Evolutionary conservation across 2,113 vertebrate genomes (phyloP).

Genomic region (Tetrao urogallus): DNA sequence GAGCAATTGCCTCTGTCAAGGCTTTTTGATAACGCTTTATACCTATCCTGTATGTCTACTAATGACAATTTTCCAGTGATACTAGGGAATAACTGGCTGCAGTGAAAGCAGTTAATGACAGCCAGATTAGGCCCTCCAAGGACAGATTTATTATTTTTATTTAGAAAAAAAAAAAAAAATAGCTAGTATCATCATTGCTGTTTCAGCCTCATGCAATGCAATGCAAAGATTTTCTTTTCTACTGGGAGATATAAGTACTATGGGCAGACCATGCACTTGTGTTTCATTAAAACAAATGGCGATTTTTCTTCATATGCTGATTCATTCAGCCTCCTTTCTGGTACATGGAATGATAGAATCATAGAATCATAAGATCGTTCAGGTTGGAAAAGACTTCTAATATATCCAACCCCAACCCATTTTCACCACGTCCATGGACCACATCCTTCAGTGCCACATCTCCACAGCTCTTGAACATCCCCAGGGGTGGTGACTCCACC

Average conservation of each 20-base stretch:
- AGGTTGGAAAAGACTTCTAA: no score
- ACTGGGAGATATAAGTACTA: rapidly evolving
- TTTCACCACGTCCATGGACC: no score
- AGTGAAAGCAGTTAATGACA: background rate
- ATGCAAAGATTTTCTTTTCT: background rate
- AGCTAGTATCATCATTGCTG: background rate
- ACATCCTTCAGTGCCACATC: no score
- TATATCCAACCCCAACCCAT: no score
- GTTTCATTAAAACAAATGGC: background rate
- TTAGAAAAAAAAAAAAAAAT: background rate
- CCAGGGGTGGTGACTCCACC: no score
- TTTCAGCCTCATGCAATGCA: rapidly evolving
- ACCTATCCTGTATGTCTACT: background rate
- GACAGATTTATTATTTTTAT: background rate
- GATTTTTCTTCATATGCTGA: background rate
- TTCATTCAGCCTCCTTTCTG: background rate
- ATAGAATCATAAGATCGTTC: no score
- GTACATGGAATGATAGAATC: background rate
- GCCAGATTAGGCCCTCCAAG: background rate
- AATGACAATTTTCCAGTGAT: background rate
- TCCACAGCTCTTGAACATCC: no score
- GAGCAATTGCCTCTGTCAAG: background rate
- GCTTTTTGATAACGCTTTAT: background rate
- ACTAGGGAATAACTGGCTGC: background rate
- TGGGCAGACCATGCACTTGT: background rate